A percentile compares a stretch with the other conserved stretches of the same genome.
phyloP scores from a whole-genome alignment of 2,113 vertebrate genomes.

The Melanerpes aurifrons region DNA sequence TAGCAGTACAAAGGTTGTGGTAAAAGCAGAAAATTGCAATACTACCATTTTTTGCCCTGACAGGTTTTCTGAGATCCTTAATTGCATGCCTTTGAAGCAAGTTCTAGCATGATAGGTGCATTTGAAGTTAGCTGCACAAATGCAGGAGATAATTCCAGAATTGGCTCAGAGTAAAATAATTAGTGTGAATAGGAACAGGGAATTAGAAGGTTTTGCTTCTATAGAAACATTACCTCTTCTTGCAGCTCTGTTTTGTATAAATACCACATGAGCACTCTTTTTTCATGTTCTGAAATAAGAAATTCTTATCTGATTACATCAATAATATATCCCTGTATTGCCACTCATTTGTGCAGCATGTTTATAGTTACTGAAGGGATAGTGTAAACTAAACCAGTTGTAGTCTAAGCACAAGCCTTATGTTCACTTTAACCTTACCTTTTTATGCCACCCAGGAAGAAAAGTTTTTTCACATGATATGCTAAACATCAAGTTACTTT shows the following conservation, averaged over 20 bases:
- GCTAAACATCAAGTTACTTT: neutral
- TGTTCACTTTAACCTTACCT: neutral
- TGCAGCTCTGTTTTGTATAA: neutral
- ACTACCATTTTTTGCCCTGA: neutral
- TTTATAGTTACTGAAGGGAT: neutral
- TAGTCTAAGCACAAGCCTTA: neutral
- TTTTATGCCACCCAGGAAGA: neutral
- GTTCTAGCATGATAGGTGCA: neutral
- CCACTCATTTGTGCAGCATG: neutral
- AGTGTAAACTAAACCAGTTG: neutral
- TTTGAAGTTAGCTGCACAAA: neutral
- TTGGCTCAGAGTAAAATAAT: neutral
- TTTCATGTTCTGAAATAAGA: neutral
- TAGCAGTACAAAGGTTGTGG: neutral
- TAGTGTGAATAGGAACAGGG: neutral
- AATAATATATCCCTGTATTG: neutral
- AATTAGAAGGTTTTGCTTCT: neutral
- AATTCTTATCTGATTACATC: neutral
- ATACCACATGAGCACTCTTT: rapidly evolving
- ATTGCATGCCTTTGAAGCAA: neutral
- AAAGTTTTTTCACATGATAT: neutral
- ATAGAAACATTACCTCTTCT: neutral
- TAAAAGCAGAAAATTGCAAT: neutral
- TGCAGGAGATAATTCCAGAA: neutral
- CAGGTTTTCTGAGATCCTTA: neutral